Evolutionary conservation across 1,140 invertebrate species (phyloP), one percentile per base, ranked within the genome.

Genomic region (Dinoponera quadriceps): DNA sequence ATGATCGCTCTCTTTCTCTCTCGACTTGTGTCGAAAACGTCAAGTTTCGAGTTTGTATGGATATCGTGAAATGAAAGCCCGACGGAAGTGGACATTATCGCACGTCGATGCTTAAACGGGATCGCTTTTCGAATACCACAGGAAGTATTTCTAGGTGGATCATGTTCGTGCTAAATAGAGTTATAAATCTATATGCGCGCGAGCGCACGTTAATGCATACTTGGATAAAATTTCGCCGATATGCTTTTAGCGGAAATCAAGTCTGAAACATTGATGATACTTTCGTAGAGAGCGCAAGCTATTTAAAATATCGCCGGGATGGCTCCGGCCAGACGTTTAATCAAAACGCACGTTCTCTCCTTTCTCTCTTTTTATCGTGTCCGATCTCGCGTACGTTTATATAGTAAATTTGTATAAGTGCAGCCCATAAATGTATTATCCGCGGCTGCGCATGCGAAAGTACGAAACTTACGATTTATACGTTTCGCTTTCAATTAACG

Each of bases 401-500:
- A 7, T 13, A n/a, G 2, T 14, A 33, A 75, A 33, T 13, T n/a
- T 51, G 20, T 62, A 29, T 74, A 49, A 62, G 13, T 33, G 1
- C 3, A 63, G 16, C 55, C 54, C 66, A 75, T 75, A 66, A 66
- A 38, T 77, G 55, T 29, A 22, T 75, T 33, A 62, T 49, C 14
- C 25, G 1, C n/a, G 9, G 44, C 44, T 9, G 38, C 11, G 18
- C 20, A 51, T n/a, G n/a, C n/a, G 25, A 77, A 77, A 77, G 38
- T 44, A 44, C 38, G 38, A 44, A 33, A 22, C 49, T 65, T 27
- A 9, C 27, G 5, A 5, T 75, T 74, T 49, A 63, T 51, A 33
- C 25, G 63, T 65, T 51, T 77, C 20, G 16, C 60, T 22, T 77
- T 77, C 54, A 54, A 77, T 77, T 5, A 77, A 51, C 66, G 54